Evolutionary conservation across 2,113 vertebrate species (phyloP).

Genomic region (Rhinopomastus cyanomelas): DNA sequence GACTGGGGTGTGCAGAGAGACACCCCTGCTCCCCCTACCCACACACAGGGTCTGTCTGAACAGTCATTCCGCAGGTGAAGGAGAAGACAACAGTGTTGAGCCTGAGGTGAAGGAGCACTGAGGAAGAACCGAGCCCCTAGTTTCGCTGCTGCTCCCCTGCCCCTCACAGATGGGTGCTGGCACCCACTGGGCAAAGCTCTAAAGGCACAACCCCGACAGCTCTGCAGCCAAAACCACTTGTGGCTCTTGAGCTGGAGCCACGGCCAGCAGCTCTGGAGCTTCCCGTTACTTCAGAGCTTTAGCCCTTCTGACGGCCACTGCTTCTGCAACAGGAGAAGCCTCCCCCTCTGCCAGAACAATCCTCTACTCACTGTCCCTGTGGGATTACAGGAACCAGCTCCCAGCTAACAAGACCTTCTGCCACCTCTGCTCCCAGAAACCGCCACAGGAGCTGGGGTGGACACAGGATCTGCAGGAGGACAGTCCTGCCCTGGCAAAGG

Average conservation of each 20-base stretch:
- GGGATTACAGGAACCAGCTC: not conserved
- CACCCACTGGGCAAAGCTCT: not conserved
- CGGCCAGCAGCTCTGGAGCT: not conserved
- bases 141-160: fast-evolving
- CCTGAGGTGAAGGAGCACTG: fast-evolving
- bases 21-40: not conserved
- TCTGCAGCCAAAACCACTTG: not conserved
- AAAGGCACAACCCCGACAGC: not conserved
- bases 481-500: not conserved
- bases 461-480: fast-evolving
- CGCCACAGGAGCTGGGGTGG: not conserved
- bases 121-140: not conserved
- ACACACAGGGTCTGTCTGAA: not conserved
- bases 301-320: not conserved
- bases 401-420: not conserved
- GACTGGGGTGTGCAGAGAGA: not conserved
- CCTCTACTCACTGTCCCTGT: not conserved
- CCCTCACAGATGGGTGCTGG: not conserved
- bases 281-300: not conserved
- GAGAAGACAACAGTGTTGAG: not conserved
- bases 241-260: not conserved
- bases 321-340: not conserved
- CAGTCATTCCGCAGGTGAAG: not conserved
- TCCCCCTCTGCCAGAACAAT: not conserved
- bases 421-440: not conserved